Evolutionary conservation across 2,113 vertebrate species (phyloP).

Genomic region (Bujurquina vittata): DNA sequence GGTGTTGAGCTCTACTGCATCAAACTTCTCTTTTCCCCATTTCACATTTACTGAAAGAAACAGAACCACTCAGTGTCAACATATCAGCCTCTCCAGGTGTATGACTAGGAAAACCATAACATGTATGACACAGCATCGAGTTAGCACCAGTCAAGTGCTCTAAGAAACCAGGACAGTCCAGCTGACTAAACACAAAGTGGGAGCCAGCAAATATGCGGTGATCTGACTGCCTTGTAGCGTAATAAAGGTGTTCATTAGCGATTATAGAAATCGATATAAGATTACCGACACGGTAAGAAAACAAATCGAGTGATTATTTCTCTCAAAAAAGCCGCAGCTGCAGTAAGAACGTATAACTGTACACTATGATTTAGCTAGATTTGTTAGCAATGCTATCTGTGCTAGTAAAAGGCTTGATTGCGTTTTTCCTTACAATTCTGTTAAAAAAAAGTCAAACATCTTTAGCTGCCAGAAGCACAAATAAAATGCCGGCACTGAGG

Average conservation of each 20-base stretch:
- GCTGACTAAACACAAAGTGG: not conserved
- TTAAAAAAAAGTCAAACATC: not conserved
- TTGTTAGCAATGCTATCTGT: conserved; percentile 9
- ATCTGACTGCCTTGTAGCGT: not conserved
- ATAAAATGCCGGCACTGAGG: fast-evolving
- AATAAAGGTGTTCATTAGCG: not conserved
- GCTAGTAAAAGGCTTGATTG: not conserved
- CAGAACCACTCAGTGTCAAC: not conserved
- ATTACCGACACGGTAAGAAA: not conserved
- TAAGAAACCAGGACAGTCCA: not conserved
- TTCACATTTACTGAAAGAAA: conserved; percentile 91
- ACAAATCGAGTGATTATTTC: not conserved
- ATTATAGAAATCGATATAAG: not conserved
- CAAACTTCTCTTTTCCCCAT: conserved; percentile 99
- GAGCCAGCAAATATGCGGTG: not conserved
- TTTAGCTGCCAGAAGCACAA: not conserved
- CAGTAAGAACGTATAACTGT: not conserved
- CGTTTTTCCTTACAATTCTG: not conserved
- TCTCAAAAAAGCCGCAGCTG: not conserved
- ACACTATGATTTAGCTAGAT: conserved; percentile 21
- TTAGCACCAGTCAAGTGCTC: not conserved
- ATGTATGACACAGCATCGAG: conserved; percentile 62
- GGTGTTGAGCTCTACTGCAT: conserved; percentile 95
- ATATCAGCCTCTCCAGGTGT: not conserved
- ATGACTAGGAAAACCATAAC: not conserved